Base-by-base conservation (phyloP, 2,797 vertebrate species). In the Centropyge bicolor region DNA sequence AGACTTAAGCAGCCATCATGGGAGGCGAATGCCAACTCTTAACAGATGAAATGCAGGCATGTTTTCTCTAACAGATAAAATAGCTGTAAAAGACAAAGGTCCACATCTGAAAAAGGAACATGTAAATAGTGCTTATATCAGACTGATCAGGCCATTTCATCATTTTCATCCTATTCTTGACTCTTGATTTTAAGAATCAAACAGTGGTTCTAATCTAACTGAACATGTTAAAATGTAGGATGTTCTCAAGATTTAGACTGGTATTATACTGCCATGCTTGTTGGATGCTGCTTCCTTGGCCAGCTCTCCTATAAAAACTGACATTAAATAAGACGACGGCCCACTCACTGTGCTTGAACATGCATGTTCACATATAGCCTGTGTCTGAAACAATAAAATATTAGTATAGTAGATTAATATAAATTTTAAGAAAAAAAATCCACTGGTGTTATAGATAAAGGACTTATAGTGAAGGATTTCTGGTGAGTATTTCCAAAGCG, bases 401-500 rank as follows among this genome's bases (percentile, higher is more conserved):
- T 62, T 31, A 31, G 27, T 31, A 31, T 31, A 31, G 4, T 31
- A 31, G 27, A 31, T 31, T 31, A 31, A 31, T 31, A 31, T 31
- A 31, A 31, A 31, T 31, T 31, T 46, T 66, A 1, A 61, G 13
- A 9, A 63, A 71, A 71, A 63, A 4, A 49, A 56, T n/a, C 12
- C 14, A 27, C 5, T 14, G 3, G 4, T 48, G 36, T 49, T 48
- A 76, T 31, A 55, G 38, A 35, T 22, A 41, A 54, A 54, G 35
- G 38, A 46, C 66, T 35, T 66, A 31, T 12, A 51, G 52, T 48
- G 48, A 3, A 0, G 20, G 13, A 71, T 80, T 63, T 62, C 43
- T 70, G 7, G 1, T 41, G 20, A 76, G 51, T 65, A 78, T 75
- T 71, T 70, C 31, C 16, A 17, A 41, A 66, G 35, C 5, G 12